A percentile compares a stretch with the other conserved stretches of the same genome.
Conservation (phyloP, 2,113 vertebrate genomes). For the Candoia aspera region DNA sequence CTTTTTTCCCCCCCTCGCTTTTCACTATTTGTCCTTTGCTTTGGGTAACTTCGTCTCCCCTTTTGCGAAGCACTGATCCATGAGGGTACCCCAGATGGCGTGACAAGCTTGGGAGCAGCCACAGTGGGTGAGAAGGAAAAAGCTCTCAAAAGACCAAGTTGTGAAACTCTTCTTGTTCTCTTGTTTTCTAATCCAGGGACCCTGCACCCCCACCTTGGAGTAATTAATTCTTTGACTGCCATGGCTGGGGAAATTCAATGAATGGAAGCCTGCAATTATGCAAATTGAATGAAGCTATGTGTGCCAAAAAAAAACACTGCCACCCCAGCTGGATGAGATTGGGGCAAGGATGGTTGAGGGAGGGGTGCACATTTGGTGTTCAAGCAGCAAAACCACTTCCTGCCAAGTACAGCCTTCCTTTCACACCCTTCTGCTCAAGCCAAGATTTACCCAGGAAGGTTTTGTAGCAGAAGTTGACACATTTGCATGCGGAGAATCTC, state of each 20-base stretch:
- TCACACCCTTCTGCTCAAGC: accelerated
- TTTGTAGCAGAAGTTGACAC: no score
- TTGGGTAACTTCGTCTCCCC: constrained; percentile 25
- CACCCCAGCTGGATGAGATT: background rate
- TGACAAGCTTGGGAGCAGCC: constrained; percentile 68
- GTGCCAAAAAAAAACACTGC: constrained; percentile 37
- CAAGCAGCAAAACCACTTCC: background rate
- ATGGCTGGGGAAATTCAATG: constrained; percentile 50
- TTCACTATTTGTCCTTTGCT: background rate
- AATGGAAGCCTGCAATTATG: constrained; percentile 64
- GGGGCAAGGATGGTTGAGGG: background rate
- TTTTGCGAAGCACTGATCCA: constrained; percentile 69
- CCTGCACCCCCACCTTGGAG: constrained; percentile 64
- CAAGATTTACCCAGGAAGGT: background rate
- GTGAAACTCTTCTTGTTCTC: constrained; percentile 67
- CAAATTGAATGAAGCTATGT: constrained; percentile 24
- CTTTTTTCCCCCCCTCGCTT: background rate
- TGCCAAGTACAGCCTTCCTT: accelerated
- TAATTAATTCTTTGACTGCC: constrained; percentile 75
- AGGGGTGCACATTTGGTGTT: background rate
- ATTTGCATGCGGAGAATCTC: background rate
- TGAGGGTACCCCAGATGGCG: constrained; percentile 56
- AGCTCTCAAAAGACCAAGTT: constrained; percentile 66
- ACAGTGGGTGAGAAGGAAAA: constrained; percentile 57
- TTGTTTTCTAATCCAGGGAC: constrained; percentile 34